These are phyloP conservation scores for Catostomus latipinnis DNA, from an alignment of 2,797 vertebrate species.

Conservation along the genomic window DNA sequence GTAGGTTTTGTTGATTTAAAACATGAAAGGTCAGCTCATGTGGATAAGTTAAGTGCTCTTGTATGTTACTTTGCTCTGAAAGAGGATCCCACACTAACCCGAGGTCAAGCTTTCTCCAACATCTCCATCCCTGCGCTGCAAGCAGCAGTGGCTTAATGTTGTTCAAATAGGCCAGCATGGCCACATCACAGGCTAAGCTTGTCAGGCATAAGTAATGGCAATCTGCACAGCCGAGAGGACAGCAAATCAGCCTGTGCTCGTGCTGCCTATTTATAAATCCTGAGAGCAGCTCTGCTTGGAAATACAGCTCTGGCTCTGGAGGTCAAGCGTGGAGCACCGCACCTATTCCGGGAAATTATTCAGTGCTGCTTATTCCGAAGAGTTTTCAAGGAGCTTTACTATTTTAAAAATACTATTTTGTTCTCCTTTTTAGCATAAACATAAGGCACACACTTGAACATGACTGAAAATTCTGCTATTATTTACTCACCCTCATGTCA, in stretches of 20 bases:
- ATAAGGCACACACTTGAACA: constrained; percentile 27
- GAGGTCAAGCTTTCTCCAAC: constrained; percentile 75
- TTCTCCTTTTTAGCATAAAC: background rate
- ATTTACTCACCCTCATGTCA: too few relatives aligned
- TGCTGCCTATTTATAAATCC: constrained; percentile 81
- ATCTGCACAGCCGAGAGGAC: constrained; percentile 80
- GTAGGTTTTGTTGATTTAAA: too few relatives aligned
- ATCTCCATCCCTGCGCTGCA: constrained; percentile 70
- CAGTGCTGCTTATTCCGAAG: constrained; percentile 15
- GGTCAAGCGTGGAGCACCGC: constrained; percentile 11
- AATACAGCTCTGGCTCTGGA: constrained; percentile 34
- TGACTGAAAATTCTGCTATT: background rate
- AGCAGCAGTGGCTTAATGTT: constrained; percentile 78
- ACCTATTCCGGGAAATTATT: constrained; percentile 25
- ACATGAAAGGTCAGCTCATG: constrained; percentile 50
- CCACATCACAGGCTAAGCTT: constrained; percentile 82
- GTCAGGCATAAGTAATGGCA: constrained; percentile 85
- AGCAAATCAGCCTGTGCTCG: constrained; percentile 76
- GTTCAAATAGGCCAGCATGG: constrained; percentile 82
- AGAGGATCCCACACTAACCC: constrained; percentile 71
- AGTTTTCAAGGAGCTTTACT: constrained; percentile 11
- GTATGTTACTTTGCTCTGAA: constrained; percentile 61
- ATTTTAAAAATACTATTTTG: constrained; percentile 18
- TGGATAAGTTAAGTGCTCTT: constrained; percentile 53
- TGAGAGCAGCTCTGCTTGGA: constrained; percentile 47